Conservation (phyloP, 35 echinoderm and acorn worm species). For the Nesometra sesokonis region DNA sequence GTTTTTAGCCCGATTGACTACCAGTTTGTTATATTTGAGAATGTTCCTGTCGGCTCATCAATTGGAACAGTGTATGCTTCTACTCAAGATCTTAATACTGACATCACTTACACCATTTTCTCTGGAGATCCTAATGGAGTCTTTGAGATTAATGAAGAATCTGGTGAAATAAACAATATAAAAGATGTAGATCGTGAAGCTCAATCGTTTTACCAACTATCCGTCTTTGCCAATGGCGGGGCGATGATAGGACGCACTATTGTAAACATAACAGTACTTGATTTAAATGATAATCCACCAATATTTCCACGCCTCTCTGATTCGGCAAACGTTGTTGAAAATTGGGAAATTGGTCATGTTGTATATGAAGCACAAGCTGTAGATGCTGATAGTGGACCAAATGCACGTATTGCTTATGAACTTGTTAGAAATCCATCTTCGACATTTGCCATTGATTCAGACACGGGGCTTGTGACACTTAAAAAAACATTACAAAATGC, state of each 20-base stretch:
- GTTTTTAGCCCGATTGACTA: constrained; percentile 43
- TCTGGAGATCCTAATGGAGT: constrained; percentile 68
- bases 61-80: constrained; percentile 63
- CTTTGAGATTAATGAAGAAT: constrained; percentile 49
- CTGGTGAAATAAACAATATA: constrained; percentile 48
- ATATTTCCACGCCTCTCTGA: constrained; percentile 16
- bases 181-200: constrained; percentile 56
- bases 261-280: constrained; percentile 49
- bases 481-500: constrained; percentile 35
- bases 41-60: constrained; percentile 11
- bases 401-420: constrained; percentile 69
- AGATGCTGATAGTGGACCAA: constrained; percentile 72
- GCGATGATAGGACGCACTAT: constrained; percentile 38
- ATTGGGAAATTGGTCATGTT: constrained; percentile 66
- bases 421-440: constrained; percentile 36
- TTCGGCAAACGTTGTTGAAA: constrained; percentile 71
- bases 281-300: constrained; percentile 93
- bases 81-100: constrained; percentile 51
- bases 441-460: constrained; percentile 64
- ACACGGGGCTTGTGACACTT: constrained; percentile 63
- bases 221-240: constrained; percentile 59
- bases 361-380: constrained; percentile 56
- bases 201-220: constrained; percentile 30
- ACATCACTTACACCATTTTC: constrained; percentile 65
- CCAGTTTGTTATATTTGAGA: constrained; percentile 58